phyloP scores from a whole-genome alignment of 1,140 invertebrate genomes.

The Plodia interpunctella region DNA sequence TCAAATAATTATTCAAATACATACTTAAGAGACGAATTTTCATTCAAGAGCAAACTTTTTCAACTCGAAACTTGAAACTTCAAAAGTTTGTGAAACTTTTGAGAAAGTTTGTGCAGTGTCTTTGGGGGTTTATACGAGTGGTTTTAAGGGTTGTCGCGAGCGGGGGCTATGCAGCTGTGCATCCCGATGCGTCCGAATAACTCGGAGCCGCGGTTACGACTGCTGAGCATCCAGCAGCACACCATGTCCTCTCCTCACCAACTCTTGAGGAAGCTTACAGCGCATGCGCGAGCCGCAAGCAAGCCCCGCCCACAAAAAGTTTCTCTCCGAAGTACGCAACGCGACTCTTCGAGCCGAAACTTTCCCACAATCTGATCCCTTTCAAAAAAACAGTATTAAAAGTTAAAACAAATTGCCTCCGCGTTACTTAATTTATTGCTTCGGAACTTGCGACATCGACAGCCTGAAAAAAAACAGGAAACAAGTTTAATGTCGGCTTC shows the following conservation, averaged over 20 bases:
- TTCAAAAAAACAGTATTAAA: slow-evolving; percentile 11
- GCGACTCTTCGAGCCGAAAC: slow-evolving; percentile 1
- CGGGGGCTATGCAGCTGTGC: slow-evolving; percentile 32
- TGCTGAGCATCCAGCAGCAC: slow-evolving; percentile 39
- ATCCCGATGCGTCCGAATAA: slow-evolving; percentile 53
- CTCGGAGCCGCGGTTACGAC: slow-evolving; percentile 50
- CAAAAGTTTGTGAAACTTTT: slow-evolving; percentile 8
- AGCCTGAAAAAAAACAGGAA: neutral
- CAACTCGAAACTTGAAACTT: slow-evolving; percentile 2
- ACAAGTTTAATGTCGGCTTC: neutral
- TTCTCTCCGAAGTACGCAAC: slow-evolving; percentile 24
- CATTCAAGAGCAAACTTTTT: slow-evolving; percentile 32
- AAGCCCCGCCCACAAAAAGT: slow-evolving; percentile 59
- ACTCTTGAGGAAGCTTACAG: slow-evolving; percentile 41
- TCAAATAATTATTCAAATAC: too few relatives aligned
- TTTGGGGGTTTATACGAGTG: neutral
- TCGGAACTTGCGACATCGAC: slow-evolving; percentile 3
- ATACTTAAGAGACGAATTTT: slow-evolving; percentile 46
- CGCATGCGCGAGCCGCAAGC: slow-evolving; percentile 48
- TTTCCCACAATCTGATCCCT: slow-evolving; percentile 7
- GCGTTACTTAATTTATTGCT: slow-evolving; percentile 1
- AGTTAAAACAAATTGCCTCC: slow-evolving; percentile 11
- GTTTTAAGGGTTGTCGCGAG: neutral
- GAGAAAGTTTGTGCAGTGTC: neutral
- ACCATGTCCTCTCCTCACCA: slow-evolving; percentile 42